Evolutionary conservation across 2,113 vertebrate genomes (phyloP).

Genomic region (Cricetomys ansorgei): DNA sequence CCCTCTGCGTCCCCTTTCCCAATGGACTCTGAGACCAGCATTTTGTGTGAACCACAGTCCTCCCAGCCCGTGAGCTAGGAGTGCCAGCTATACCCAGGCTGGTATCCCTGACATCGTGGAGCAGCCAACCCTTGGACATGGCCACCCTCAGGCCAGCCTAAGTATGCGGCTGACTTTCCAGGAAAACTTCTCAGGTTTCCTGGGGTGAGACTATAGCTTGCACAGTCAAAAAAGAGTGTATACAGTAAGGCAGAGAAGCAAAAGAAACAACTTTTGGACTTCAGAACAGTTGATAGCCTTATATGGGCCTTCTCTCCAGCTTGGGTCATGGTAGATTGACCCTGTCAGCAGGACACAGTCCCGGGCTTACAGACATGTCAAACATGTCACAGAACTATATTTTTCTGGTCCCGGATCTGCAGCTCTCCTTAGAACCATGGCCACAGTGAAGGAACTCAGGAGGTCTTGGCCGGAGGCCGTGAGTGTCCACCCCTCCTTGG

Average conservation of each 20-base stretch:
- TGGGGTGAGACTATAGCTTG: background rate
- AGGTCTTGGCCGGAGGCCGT: background rate
- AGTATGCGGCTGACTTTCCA: background rate
- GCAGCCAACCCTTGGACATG: background rate
- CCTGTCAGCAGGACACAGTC: background rate
- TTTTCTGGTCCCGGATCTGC: constrained; percentile 47
- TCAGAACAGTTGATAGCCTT: constrained; percentile 25
- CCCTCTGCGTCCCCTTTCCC: background rate
- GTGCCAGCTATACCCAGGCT: background rate
- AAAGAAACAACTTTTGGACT: background rate
- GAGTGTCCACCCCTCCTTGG: background rate
- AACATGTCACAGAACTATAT: background rate
- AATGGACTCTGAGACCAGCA: constrained; percentile 1
- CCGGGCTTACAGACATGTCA: background rate
- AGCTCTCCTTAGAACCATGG: background rate
- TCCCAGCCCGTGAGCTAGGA: background rate
- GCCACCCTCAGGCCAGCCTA: background rate
- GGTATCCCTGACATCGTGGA: background rate
- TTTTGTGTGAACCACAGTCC: background rate
- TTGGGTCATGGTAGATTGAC: background rate
- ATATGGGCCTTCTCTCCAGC: constrained; percentile 43
- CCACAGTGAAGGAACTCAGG: background rate
- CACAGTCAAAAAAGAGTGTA: background rate
- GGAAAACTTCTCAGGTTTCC: background rate
- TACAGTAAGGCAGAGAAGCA: background rate